Percentiles rank a stretch among this genome's conserved stretches.
Evolutionary conservation across 2,797 vertebrate species (phyloP).

Genomic region (Sebastes hopkinsi): DNA sequence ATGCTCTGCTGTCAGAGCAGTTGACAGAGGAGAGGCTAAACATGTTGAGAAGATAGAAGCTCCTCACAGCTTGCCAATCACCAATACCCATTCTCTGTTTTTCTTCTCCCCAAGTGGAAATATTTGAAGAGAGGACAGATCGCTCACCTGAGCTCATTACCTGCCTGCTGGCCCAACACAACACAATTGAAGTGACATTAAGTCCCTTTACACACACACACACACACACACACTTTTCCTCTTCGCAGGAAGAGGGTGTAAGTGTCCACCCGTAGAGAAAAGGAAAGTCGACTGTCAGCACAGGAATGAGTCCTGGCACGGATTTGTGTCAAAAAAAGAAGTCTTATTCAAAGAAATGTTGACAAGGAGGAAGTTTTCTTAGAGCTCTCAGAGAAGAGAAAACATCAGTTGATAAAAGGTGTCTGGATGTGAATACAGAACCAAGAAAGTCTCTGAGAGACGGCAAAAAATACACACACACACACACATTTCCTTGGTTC

Average conservation of each 20-base stretch:
- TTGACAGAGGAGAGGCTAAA: constrained; percentile 76
- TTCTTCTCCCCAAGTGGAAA: constrained; percentile 54
- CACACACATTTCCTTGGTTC: constrained; percentile 29
- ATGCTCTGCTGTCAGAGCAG: constrained; percentile 74
- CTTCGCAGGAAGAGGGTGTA: constrained; percentile 3
- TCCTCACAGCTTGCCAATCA: constrained; percentile 77
- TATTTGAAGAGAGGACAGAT: constrained; percentile 64
- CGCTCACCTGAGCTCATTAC: constrained; percentile 63
- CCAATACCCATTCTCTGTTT: constrained; percentile 34
- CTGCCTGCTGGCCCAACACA: constrained; percentile 52
- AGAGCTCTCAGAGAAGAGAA: constrained; percentile 13
- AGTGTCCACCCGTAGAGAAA: constrained; percentile 21
- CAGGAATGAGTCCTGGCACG: constrained; percentile 56
- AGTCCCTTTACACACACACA: constrained; percentile 49
- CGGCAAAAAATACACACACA: not conserved
- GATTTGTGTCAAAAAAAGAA: constrained; percentile 54
- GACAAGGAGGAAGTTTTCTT: constrained; percentile 61
- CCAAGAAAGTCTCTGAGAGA: not conserved
- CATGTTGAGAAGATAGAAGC: constrained; percentile 71
- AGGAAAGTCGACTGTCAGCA: constrained; percentile 68
- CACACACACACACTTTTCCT: constrained; percentile 27
- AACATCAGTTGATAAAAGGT: constrained; percentile 29
- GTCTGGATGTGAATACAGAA: constrained; percentile 18
- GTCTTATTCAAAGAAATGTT: constrained; percentile 39
- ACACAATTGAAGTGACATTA: constrained; percentile 60